Conservation (phyloP, 2,888 invertebrate species). For the Arrhopalites spinosus region DNA sequence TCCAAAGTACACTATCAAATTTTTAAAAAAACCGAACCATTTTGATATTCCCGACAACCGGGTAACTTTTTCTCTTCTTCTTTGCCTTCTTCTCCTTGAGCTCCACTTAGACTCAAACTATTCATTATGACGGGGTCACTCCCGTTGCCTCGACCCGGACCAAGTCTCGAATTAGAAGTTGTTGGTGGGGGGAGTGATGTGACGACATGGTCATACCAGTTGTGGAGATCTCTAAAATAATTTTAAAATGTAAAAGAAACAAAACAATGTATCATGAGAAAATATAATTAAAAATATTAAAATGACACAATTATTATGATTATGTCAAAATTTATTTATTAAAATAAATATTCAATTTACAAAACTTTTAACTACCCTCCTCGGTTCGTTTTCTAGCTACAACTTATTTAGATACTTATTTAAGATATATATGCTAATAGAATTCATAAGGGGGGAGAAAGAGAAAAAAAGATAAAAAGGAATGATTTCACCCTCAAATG, state of each 20-base stretch:
- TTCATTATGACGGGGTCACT: neutral
- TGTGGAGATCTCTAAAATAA: constrained; percentile 21
- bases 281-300: neutral
- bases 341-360: too few species aligned
- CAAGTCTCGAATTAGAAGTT: neutral
- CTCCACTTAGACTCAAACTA: neutral
- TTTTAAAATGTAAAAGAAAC: neutral
- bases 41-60: constrained; percentile 22
- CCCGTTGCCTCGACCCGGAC: neutral
- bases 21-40: too few species aligned
- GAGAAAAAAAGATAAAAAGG: too few species aligned
- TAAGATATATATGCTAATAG: neutral
- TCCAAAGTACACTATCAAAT: too few species aligned
- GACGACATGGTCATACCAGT: constrained; percentile 22
- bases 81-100: neutral
- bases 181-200: neutral
- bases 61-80: constrained; percentile 16
- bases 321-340: neutral
- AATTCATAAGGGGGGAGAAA: neutral
- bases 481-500: too few species aligned
- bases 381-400: too few species aligned
- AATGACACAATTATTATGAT: neutral
- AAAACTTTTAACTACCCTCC: too few species aligned
- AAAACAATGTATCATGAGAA: neutral
- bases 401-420: neutral